Base-by-base conservation (phyloP, 2,888 invertebrate species). In the Gandaritis pyraliata region DNA sequence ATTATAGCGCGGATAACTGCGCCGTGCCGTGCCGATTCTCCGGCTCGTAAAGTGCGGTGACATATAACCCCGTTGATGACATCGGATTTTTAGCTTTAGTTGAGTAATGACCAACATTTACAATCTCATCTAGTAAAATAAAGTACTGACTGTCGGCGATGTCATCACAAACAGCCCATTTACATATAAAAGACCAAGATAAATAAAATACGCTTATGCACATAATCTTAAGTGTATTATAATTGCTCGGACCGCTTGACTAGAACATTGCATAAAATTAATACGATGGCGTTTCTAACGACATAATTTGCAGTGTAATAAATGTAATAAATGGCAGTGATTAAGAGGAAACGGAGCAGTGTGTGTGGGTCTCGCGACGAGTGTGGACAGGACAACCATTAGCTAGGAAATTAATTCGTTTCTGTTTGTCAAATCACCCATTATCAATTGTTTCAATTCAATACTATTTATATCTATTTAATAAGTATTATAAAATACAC, bases 221-320 rank as follows among this genome's bases (percentile, higher is more conserved):
- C 73, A 79, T 75, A 76, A 30, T 76, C 75, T 69, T 86, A 83
- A 85, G 77, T 79, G 77, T 76, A 80, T 80, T 81, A 86, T 85
- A 85, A 86, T 86, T 81, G 81, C 73, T 67, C 66, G 70, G 67
- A 72, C 74, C 77, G 72, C 75, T 79, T 77, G 69, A 73, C 72
- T 74, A 61, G 72, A 72, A 74, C 69, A 69, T 80, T 77, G 78
- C 76, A 80, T 77, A 78, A 80, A 83, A 81, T 81, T 84, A 85
- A 83, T 79, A 81, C 71, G 70, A 77, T 72, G 77, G 74, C 68
- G 68, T 65, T 71, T 76, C 69, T 85, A 82, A 85, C 83, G 81
- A 83, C 76, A 80, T 82, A 81, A 85, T 84, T 81, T 70, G 73
- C 69, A 64, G 70, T 67, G 74, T 76, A 75, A 80, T 79, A 81